A percentile compares a stretch with the other conserved stretches of the same genome.
phyloP scores from a whole-genome alignment of 2,797 vertebrate genomes.

The Sarcophilus harrisii region DNA sequence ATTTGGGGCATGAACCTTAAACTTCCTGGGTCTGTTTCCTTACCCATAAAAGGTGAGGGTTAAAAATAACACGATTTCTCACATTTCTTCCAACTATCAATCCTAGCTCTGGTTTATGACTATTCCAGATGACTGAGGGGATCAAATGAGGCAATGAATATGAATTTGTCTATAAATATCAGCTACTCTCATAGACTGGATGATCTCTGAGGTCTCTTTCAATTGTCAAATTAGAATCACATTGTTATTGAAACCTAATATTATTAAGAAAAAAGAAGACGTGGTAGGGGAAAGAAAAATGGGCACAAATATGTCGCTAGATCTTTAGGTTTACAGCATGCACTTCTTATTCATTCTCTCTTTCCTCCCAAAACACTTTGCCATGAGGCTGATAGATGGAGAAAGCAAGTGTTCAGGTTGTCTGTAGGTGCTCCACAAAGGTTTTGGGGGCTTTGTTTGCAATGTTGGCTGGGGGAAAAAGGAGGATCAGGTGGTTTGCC shows the following conservation, averaged over 20 bases:
- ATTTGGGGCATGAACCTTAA: not conserved
- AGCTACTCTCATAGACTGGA: not conserved
- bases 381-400: conserved; percentile 64
- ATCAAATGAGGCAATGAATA: not conserved
- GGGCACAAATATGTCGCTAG: not conserved
- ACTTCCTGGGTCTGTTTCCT: not conserved
- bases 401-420: conserved; percentile 17
- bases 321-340: not conserved
- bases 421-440: conserved; percentile 67
- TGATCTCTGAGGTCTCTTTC: not conserved
- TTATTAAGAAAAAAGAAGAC: not conserved
- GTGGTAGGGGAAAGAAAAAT: not conserved
- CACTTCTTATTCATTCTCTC: not conserved
- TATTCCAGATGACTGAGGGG: not conserved
- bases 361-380: conserved; percentile 63
- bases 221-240: not conserved
- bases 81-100: not conserved
- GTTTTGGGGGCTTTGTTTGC: conserved; percentile 77
- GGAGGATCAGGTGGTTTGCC: conserved; percentile 67
- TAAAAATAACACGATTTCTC: not conserved
- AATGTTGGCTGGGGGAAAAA: conserved; percentile 71
- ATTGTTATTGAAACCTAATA: not conserved
- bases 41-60: not conserved
- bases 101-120: not conserved
- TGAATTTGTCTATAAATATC: not conserved